Conservation (phyloP, 2,113 vertebrate genomes). For the Ancistrus triradiatus region DNA sequence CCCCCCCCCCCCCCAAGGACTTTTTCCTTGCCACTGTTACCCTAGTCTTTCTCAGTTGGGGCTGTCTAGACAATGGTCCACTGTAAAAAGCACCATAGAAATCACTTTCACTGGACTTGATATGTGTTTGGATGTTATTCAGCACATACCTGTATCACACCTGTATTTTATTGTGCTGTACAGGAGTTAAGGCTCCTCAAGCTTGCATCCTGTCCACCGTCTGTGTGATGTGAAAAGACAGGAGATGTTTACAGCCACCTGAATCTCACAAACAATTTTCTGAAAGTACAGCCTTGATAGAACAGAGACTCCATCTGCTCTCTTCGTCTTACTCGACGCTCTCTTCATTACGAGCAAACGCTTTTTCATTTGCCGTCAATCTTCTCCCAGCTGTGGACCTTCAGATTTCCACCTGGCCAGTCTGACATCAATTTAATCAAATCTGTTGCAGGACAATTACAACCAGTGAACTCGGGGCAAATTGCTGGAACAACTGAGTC, state of each 20-base stretch:
- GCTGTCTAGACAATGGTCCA: too few relatives aligned
- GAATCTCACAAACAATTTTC: neutral
- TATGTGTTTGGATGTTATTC: too few relatives aligned
- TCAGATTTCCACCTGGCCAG: neutral
- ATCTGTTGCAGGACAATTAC: constrained; percentile 9
- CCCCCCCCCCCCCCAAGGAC: too few relatives aligned
- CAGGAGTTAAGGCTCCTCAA: too few relatives aligned
- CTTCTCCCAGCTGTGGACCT: neutral
- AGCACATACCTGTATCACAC: too few relatives aligned
- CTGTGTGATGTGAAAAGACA: too few relatives aligned
- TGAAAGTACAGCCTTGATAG: neutral
- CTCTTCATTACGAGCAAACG: constrained; percentile 8
- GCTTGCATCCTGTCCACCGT: too few relatives aligned
- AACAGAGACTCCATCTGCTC: neutral
- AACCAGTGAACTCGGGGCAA: neutral
- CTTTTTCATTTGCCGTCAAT: constrained; percentile 13
- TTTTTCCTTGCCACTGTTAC: too few relatives aligned
- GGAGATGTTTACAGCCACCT: neutral
- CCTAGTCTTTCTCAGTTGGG: too few relatives aligned
- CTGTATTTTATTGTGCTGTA: too few relatives aligned
- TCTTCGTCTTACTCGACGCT: neutral
- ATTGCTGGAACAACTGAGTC: neutral
- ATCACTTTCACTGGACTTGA: too few relatives aligned
- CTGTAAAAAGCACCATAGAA: too few relatives aligned
- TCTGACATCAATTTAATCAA: constrained; percentile 11